Evolutionary conservation across 1,140 invertebrate genomes (phyloP).

Genomic region (Heliothis subflexa): DNA sequence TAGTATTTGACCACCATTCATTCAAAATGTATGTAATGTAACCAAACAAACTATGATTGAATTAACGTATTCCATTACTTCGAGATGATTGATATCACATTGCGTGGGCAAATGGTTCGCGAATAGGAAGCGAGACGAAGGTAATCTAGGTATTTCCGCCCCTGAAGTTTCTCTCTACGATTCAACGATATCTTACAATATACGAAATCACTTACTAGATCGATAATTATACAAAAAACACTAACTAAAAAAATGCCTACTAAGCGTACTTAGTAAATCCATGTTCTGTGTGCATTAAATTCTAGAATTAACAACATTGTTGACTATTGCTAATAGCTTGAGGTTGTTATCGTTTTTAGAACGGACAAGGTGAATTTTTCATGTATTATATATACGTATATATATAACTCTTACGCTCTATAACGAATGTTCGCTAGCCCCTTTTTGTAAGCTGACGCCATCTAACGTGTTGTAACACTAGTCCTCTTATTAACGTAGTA

Average conservation of each 20-base stretch:
- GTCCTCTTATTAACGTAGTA: slow-evolving; percentile 85
- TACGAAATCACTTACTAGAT: slow-evolving; percentile 45
- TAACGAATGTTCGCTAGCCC: slow-evolving; percentile 82
- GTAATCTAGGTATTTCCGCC: slow-evolving; percentile 39
- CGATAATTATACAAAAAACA: slow-evolving; percentile 45
- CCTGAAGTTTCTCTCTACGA: slow-evolving; percentile 41
- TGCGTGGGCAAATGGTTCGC: background rate
- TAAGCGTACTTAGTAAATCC: slow-evolving; percentile 51
- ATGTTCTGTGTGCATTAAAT: slow-evolving; percentile 82
- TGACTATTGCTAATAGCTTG: slow-evolving; percentile 86
- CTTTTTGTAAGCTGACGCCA: slow-evolving; percentile 83
- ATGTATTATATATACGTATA: slow-evolving; percentile 84
- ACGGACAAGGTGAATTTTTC: slow-evolving; percentile 83
- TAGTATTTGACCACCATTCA: too few relatives aligned
- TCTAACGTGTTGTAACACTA: slow-evolving; percentile 83
- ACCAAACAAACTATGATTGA: background rate
- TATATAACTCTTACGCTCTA: slow-evolving; percentile 80
- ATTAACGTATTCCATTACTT: background rate
- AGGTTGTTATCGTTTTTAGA: slow-evolving; percentile 86
- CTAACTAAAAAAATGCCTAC: slow-evolving; percentile 45
- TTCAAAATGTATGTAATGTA: too few relatives aligned
- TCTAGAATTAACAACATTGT: slow-evolving; percentile 85
- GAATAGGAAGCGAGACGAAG: slow-evolving; percentile 10
- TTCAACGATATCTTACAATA: slow-evolving; percentile 36
- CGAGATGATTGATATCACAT: background rate